A percentile compares a stretch with the other conserved stretches of the same genome.
These are phyloP conservation scores for Passerculus sandwichensis DNA, from an alignment of 2,797 vertebrate species.

Conservation along the genomic window DNA sequence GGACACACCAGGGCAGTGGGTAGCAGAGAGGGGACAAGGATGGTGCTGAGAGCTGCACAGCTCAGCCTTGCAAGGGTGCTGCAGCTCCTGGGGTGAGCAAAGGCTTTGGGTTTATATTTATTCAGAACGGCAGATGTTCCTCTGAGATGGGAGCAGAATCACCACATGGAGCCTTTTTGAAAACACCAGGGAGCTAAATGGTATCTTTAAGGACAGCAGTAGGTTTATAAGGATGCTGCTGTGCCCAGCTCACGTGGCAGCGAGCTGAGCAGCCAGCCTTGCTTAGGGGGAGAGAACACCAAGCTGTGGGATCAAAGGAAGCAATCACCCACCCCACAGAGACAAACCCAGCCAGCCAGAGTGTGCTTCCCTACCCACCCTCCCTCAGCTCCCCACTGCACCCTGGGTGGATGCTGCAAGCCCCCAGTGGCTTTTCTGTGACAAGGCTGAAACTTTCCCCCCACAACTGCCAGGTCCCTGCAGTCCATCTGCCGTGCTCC, in stretches of 20 bases:
- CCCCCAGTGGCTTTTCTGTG: background rate
- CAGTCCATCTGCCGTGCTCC: background rate
- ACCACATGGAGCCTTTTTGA: background rate
- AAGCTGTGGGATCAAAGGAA: background rate
- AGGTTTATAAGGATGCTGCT: conserved; percentile 5
- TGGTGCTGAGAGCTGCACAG: background rate
- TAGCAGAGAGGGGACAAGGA: background rate
- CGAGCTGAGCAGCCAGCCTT: background rate
- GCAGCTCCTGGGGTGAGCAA: background rate
- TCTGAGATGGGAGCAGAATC: background rate
- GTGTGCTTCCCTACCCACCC: background rate
- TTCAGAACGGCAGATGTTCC: background rate
- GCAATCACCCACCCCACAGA: background rate
- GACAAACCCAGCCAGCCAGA: background rate
- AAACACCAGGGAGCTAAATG: conserved; percentile 31
- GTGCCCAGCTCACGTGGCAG: background rate
- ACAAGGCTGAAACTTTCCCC: background rate
- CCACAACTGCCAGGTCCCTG: background rate
- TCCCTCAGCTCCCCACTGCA: background rate
- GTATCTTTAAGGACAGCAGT: background rate
- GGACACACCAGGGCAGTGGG: background rate
- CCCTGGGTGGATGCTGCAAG: background rate
- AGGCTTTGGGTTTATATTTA: background rate
- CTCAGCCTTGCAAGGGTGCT: background rate
- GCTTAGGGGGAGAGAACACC: background rate